phyloP scores from a whole-genome alignment of 2,797 vertebrate genomes.

The Falco rusticolus region DNA sequence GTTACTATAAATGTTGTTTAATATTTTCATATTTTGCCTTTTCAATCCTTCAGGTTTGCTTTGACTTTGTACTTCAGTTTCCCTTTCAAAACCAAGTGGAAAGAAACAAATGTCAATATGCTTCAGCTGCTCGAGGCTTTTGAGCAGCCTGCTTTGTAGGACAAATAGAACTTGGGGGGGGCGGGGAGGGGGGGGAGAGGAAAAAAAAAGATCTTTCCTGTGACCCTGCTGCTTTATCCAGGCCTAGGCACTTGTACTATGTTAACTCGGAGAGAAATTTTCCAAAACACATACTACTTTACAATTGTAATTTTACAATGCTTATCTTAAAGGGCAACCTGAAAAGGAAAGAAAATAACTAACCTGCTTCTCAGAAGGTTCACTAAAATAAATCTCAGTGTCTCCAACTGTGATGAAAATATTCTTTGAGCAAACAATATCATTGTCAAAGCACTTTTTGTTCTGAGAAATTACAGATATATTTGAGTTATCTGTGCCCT shows the following conservation, averaged over 20 bases:
- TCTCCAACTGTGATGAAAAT: constrained; percentile 92
- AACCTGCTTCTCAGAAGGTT: constrained; percentile 91
- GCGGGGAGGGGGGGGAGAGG: neutral
- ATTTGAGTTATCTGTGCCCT: constrained; percentile 90
- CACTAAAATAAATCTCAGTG: constrained; percentile 93
- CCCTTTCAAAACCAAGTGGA: neutral
- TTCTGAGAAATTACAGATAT: constrained; percentile 94
- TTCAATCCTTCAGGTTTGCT: neutral
- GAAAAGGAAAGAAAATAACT: constrained; percentile 67
- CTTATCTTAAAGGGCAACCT: constrained; percentile 12
- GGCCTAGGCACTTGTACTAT: too few species aligned
- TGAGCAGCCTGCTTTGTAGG: neutral
- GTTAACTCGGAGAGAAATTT: neutral
- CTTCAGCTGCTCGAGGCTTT: neutral
- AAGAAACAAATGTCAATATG: neutral
- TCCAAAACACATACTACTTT: neutral
- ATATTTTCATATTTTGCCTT: neutral
- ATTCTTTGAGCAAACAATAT: constrained; percentile 96
- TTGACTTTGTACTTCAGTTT: neutral
- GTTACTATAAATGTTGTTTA: neutral
- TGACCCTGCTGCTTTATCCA: neutral
- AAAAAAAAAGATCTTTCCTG: neutral
- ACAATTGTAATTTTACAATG: neutral
- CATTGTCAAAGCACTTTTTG: constrained; percentile 98
- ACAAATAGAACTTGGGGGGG: neutral